Evolutionary conservation across 2,888 invertebrate species (phyloP).

Genomic region (Athalia rosae): DNA sequence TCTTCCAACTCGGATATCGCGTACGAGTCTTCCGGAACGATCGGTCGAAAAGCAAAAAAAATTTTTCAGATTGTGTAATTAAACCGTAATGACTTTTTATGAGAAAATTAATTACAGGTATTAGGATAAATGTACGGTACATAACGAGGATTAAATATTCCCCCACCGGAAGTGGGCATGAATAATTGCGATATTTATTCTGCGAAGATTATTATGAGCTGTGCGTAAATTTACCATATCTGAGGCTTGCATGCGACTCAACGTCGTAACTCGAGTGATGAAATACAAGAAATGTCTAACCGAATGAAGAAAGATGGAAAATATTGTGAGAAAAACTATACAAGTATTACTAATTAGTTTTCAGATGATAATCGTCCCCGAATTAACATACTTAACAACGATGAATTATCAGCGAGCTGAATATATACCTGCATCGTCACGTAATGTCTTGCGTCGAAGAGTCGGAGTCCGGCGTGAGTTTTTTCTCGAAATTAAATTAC

Average conservation of each 20-base stretch:
- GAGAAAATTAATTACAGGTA: not conserved
- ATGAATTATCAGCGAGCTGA: not conserved
- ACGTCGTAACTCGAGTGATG: too few species aligned
- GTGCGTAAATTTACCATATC: not conserved
- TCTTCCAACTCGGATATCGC: too few species aligned
- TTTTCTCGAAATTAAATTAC: too few species aligned
- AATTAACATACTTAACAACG: not conserved
- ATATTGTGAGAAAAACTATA: not conserved
- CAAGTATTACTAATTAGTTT: not conserved
- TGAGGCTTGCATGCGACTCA: not conserved
- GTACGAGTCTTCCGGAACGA: too few species aligned
- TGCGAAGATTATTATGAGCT: not conserved
- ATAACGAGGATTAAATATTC: slow-evolving; percentile 26
- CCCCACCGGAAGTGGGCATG: slow-evolving; percentile 18
- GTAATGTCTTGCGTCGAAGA: too few species aligned
- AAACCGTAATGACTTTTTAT: not conserved
- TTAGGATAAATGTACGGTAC: not conserved
- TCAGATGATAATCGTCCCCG: not conserved
- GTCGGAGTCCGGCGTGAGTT: too few species aligned
- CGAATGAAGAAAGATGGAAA: too few species aligned
- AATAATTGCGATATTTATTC: slow-evolving; percentile 9
- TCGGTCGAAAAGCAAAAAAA: not conserved
- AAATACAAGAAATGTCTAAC: too few species aligned
- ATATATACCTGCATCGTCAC: too few species aligned
- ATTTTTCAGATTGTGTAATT: not conserved